Percentiles rank a stretch among this genome's conserved stretches.
Evolutionary conservation across 2,797 vertebrate genomes (phyloP).

Genomic region (Etheostoma nigrum): DNA sequence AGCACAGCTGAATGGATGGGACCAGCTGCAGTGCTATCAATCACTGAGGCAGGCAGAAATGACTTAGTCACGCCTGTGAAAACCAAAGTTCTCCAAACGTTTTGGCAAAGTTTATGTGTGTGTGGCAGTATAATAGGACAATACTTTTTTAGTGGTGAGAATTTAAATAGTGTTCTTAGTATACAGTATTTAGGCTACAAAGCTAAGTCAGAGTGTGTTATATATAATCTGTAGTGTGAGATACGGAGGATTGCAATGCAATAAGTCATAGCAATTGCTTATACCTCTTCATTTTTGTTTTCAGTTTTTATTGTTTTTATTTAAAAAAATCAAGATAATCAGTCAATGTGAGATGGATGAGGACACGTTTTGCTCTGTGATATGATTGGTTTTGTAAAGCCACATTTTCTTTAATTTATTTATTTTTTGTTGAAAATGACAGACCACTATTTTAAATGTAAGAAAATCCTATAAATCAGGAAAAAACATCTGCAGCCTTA

Average conservation of each 20-base stretch:
- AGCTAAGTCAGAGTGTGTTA: not conserved
- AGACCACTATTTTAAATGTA: not conserved
- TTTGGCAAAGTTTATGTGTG: constrained; percentile 12
- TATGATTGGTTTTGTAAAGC: not conserved
- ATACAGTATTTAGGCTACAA: constrained; percentile 2
- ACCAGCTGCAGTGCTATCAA: constrained; percentile 38
- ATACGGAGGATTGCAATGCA: not conserved
- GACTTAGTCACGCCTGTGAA: constrained; percentile 10
- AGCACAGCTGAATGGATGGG: constrained; percentile 35
- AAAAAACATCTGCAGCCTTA: not conserved
- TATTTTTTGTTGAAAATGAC: not conserved
- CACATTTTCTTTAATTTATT: no score
- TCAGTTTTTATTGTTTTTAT: not conserved
- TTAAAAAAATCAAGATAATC: not conserved
- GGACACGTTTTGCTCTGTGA: not conserved
- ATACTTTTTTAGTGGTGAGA: not conserved
- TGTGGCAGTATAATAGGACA: not conserved
- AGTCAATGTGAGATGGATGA: not conserved
- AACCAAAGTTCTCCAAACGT: not conserved
- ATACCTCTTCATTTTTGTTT: not conserved
- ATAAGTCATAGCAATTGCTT: not conserved
- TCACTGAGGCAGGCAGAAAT: constrained; percentile 41
- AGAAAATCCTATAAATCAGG: not conserved
- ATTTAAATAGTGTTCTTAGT: not conserved
- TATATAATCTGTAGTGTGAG: not conserved